Evolutionary conservation across 2,113 vertebrate genomes (phyloP), one percentile per base, ranked within the genome.

Genomic region (Corythornis cristatus): DNA sequence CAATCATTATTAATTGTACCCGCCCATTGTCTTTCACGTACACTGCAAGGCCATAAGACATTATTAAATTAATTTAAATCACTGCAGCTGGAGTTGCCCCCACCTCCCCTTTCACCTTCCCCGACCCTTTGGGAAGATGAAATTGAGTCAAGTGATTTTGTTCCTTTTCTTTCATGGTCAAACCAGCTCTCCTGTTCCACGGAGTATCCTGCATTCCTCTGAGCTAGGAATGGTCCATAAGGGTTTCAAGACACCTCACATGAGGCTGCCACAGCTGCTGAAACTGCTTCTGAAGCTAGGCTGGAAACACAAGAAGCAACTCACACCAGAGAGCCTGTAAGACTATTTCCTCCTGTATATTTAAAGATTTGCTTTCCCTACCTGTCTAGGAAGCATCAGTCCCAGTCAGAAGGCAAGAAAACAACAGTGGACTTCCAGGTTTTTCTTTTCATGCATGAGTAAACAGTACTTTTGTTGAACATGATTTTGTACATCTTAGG

Each of bases 181-280:
- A 72, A 48, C 75, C 3, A 4, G 54, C 51, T 80, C 70, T 95
- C 73, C 73, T 71, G 67, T 64, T 95, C 93, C 97, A 60, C 85
- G 97, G 93, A 88, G 93, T 94, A 97, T 97, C 95, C 94, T 97
- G 71, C 96, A 94, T 97, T 97, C 96, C 96, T 96, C 92, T 50
- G 74, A 94, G 96, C 90, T 58, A 86, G 25, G 64, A 83, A 57
- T 15, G 9, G 79, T 91, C 94, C 11, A 8, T 83, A 96, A 97
- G 95, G 83, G 95, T 93, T 70, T 51, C 0, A 14, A 83, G 60
- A 92, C 93, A 93, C 79, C 93, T 96, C 89, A 91, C 66, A 86
- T 12, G 58, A 88, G 71, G 48, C 78, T 64, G 17, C 6, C 6
- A 46, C 45, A 78, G 64, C 83, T 79, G 76, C 72, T 61, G 88